These are phyloP conservation scores for Thomomys bottae DNA, from an alignment of 2,113 vertebrate genomes.

Conservation along the genomic window DNA sequence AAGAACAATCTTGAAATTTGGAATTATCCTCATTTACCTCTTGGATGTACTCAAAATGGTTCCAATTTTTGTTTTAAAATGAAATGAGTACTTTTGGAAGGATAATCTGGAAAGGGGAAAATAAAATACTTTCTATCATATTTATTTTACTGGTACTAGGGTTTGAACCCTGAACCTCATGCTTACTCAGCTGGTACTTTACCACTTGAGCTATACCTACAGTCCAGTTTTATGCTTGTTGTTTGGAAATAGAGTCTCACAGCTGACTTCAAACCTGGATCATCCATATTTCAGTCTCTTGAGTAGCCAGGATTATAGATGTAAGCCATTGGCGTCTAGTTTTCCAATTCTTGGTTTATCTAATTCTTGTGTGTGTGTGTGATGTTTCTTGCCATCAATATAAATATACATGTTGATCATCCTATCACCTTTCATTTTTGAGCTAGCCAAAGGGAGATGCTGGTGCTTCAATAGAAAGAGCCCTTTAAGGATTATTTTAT, in stretches of 20 bases:
- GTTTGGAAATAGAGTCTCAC: too few relatives aligned
- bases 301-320: too few relatives aligned
- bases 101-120: constrained; percentile 20
- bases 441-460: not conserved
- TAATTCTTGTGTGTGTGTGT: not conserved
- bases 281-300: too few relatives aligned
- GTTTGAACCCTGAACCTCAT: too few relatives aligned
- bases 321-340: too few relatives aligned
- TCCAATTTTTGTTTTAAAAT: constrained; percentile 48
- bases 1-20: constrained; percentile 19
- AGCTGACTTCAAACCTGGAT: too few relatives aligned
- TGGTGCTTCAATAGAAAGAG: not conserved
- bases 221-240: too few relatives aligned
- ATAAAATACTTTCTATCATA: not conserved
- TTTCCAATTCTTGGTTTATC: constrained; percentile 17
- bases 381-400: not conserved
- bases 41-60: not conserved
- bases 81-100: constrained; percentile 10
- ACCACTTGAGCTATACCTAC: too few relatives aligned
- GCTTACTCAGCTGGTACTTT: too few relatives aligned
- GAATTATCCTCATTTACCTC: not conserved
- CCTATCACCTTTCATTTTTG: constrained; percentile 6
- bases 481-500: constrained; percentile 42
- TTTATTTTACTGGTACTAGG: too few relatives aligned
- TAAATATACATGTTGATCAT: constrained; percentile 44